Evolutionary conservation across 35 echinoderm and acorn worm species (phyloP).

Genomic region (Nesometra sesokonis): DNA sequence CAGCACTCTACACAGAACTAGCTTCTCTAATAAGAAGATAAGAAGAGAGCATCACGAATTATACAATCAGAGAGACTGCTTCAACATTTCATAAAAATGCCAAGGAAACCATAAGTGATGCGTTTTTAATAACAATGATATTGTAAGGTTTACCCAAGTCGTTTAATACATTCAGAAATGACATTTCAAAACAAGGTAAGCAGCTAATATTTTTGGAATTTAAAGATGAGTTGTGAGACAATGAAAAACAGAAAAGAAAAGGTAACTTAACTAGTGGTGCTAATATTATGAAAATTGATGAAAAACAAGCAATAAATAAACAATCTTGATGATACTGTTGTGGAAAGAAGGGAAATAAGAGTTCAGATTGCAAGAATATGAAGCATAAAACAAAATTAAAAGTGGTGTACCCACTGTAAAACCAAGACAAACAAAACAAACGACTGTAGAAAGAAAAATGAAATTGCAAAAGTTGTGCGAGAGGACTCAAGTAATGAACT

Average conservation of each 20-base stretch:
- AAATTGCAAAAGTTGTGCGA: too few species aligned
- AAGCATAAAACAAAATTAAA: too few species aligned
- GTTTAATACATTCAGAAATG: background rate
- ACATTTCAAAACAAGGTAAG: background rate
- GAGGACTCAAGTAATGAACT: too few species aligned
- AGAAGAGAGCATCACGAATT: constrained; percentile 31
- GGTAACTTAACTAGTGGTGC: background rate
- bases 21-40: constrained; percentile 9
- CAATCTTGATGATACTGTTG: background rate
- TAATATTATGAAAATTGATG: background rate
- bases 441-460: too few species aligned
- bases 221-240: too few species aligned
- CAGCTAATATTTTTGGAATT: background rate
- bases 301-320: background rate
- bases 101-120: constrained; percentile 6
- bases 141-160: background rate
- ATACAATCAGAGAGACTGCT: background rate
- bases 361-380: too few species aligned
- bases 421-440: too few species aligned
- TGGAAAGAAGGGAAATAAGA: background rate
- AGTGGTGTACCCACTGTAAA: too few species aligned
- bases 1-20: constrained; percentile 26
- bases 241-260: constrained; percentile 1
- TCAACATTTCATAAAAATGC: background rate
- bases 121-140: constrained; percentile 2